phyloP scores from a whole-genome alignment of 2,113 vertebrate species.

The Glaucomys volans region DNA sequence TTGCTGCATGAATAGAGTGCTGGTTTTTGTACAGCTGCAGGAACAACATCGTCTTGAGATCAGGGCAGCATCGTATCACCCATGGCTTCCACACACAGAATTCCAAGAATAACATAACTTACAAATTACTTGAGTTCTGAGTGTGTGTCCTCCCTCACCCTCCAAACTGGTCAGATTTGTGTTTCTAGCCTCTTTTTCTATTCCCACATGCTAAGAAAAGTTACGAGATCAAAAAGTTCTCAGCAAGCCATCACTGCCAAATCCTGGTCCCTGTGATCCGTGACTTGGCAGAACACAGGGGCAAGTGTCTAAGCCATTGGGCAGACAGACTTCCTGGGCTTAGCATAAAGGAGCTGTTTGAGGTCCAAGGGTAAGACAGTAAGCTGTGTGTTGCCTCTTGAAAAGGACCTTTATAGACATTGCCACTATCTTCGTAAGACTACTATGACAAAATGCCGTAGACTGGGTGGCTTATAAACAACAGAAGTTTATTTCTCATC shows the following conservation, averaged over 20 bases:
- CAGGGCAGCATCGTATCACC: rapidly evolving
- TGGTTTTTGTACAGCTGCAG: background rate
- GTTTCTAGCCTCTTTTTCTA: slow-evolving; percentile 17
- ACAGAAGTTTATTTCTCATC: background rate
- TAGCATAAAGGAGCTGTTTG: slow-evolving; percentile 38
- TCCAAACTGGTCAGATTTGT: rapidly evolving
- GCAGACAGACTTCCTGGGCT: slow-evolving; percentile 59
- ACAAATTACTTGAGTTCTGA: rapidly evolving
- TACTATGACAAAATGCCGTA: background rate
- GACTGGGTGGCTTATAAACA: background rate
- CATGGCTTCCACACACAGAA: background rate
- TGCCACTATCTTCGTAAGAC: no score
- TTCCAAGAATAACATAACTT: rapidly evolving
- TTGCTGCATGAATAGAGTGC: rapidly evolving
- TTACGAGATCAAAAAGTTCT: slow-evolving; percentile 67
- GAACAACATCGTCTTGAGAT: rapidly evolving
- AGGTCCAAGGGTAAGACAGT: background rate
- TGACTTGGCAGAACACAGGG: background rate
- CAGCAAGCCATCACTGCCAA: slow-evolving; percentile 71
- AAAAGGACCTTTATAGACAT: background rate
- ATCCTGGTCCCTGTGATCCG: slow-evolving; percentile 53
- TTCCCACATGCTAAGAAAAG: slow-evolving; percentile 42
- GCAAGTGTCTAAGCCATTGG: slow-evolving; percentile 74
- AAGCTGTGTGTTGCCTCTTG: background rate
- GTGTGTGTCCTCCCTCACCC: background rate